Evolutionary conservation across 2,113 vertebrate species (phyloP), one percentile per base, ranked within the genome.

Genomic region (Scartelaos histophorus): DNA sequence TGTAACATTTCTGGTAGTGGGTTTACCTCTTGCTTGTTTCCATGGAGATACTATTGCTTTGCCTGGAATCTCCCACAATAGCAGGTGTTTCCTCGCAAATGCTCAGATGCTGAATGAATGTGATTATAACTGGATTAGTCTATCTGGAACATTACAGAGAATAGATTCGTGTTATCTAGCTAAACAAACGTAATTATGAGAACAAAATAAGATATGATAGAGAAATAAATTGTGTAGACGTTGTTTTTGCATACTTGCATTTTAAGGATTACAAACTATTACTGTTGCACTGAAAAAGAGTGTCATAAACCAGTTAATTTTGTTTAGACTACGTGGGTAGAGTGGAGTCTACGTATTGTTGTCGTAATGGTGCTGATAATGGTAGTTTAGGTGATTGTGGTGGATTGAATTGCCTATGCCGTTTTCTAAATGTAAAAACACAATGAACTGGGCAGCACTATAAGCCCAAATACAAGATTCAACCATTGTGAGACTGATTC

Each of bases 41-140:
- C 29, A 29, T 29, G 29, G 29, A 2, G 29, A 29, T 29, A 29
- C 4, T 29, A 29, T 29, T 29, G 29, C 29, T 29, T 29, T 29
- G 29, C 29, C 29, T 29, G 29, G 29, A 29, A 29, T 29, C 29
- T 29, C 29, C 29, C 29, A 29, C 29, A 29, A 29, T 29, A 29
- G 29, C 29, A 29, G 29, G 29, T 22, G 22, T 0, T 0, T 19
- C 19, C 29, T 34, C 62, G 51, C 71, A 72, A 70, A 35, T 58
- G 35, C 70, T 76, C 22, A 13, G 71, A 46, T 7, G 2, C 71
- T 74, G 83, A 84, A 87, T 82, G 77, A 83, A 76, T 84, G 78
- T 72, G 67, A 78, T 80, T 85, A 81, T 85, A 84, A 86, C 84
- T 79, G 25, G 79, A 86, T 88, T 86, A 85, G 67, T 67, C 76